phyloP scores from a whole-genome alignment of 2,888 invertebrate species.

The Cosmorhoe ocellata region DNA sequence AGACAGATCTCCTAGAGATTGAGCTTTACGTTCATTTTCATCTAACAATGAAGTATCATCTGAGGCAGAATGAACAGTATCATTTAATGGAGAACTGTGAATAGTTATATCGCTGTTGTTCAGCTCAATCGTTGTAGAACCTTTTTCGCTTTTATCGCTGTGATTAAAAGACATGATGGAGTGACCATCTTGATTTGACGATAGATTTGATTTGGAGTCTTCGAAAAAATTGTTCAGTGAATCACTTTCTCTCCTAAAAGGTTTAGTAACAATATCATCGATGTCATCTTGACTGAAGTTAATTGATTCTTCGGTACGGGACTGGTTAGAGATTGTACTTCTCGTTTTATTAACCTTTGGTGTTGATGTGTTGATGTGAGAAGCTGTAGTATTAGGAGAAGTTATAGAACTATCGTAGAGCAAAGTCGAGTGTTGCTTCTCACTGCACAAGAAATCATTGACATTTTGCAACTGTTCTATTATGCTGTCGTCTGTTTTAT shows the following conservation, averaged over 20 bases:
- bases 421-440: slow-evolving; percentile 70
- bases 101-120: slow-evolving; percentile 89
- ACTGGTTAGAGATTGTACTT: slow-evolving; percentile 39
- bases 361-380: slow-evolving; percentile 73
- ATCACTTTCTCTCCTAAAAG: slow-evolving; percentile 75
- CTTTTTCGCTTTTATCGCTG: slow-evolving; percentile 77
- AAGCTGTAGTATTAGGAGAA: slow-evolving; percentile 39
- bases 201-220: slow-evolving; percentile 73
- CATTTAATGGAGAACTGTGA: slow-evolving; percentile 85
- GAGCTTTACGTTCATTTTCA: slow-evolving; percentile 87
- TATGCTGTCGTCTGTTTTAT: slow-evolving; percentile 76
- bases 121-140: slow-evolving; percentile 86
- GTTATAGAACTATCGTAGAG: slow-evolving; percentile 48
- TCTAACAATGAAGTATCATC: slow-evolving; percentile 77
- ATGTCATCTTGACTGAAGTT: slow-evolving; percentile 78
- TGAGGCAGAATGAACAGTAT: slow-evolving; percentile 64
- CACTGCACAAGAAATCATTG: slow-evolving; percentile 68
- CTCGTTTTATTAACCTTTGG: slow-evolving; percentile 73
- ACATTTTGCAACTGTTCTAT: slow-evolving; percentile 69
- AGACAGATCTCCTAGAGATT: slow-evolving; percentile 90
- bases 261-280: slow-evolving; percentile 78
- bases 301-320: slow-evolving; percentile 68
- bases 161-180: slow-evolving; percentile 72
- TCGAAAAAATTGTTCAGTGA: slow-evolving; percentile 74
- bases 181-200: slow-evolving; percentile 72